Conservation (phyloP, 2,113 vertebrate genomes). For the Sturnira hondurensis region DNA sequence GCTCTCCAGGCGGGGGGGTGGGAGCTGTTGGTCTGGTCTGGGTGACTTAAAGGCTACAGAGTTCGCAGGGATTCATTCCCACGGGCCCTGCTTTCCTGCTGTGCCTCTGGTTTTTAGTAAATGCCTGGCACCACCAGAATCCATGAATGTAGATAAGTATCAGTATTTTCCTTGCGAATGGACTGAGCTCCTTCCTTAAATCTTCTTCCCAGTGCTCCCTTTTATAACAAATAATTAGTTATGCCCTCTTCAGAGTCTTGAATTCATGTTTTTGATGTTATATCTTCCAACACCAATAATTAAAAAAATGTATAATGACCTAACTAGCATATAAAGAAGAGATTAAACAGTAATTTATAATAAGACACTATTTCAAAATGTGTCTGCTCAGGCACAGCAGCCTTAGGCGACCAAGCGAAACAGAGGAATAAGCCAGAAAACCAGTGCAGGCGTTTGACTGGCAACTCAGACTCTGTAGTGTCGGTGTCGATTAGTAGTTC, state of each 20-base stretch:
- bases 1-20: not conserved
- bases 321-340: conserved; percentile 1
- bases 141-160: not conserved
- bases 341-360: not conserved
- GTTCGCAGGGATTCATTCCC: not conserved
- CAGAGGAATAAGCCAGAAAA: not conserved
- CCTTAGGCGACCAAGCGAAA: not conserved
- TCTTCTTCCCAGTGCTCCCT: not conserved
- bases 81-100: not conserved
- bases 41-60: not conserved
- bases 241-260: not conserved
- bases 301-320: not conserved
- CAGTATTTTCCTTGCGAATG: not conserved
- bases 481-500: not conserved
- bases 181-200: not conserved
- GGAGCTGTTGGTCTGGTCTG: not conserved
- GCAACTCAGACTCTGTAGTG: not conserved
- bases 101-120: not conserved
- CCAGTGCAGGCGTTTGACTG: not conserved
- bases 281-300: not conserved
- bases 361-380: not conserved
- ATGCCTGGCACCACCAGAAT: not conserved
- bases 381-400: not conserved
- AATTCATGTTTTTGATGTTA: not conserved
- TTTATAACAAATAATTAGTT: not conserved